Evolutionary conservation across 2,113 vertebrate genomes (phyloP).

Genomic region (Tetrax tetrax): DNA sequence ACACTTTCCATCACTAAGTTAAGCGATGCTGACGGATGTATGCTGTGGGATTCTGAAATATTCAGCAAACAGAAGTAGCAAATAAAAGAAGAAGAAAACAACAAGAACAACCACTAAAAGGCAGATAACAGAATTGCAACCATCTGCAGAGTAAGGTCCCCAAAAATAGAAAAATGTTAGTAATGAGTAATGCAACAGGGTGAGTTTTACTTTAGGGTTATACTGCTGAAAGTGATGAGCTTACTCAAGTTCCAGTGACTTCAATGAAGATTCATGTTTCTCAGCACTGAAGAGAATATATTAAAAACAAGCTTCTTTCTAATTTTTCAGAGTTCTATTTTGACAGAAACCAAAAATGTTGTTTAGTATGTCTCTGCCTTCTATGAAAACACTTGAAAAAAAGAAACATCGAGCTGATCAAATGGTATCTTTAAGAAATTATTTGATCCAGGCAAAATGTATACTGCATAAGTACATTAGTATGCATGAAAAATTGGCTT

Average conservation of each 20-base stretch:
- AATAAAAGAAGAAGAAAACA: neutral
- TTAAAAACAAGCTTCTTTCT: neutral
- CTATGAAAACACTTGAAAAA: neutral
- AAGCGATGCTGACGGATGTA: neutral
- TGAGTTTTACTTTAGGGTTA: neutral
- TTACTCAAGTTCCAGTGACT: neutral
- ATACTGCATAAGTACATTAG: neutral
- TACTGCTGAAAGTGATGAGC: neutral
- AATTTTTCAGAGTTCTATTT: neutral
- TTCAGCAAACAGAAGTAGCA: neutral
- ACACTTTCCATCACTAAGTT: neutral
- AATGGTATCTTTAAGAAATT: neutral
- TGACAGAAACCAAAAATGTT: neutral
- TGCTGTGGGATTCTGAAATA: fast-evolving
- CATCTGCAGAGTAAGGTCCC: neutral
- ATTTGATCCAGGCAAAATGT: neutral
- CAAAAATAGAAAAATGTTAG: neutral
- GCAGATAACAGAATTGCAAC: neutral
- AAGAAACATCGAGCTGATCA: neutral
- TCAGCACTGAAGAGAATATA: neutral
- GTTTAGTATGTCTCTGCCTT: neutral
- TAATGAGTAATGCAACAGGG: neutral
- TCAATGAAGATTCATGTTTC: neutral
- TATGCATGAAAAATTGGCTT: neutral
- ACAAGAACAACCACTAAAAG: neutral